phyloP scores from a whole-genome alignment of 2,888 invertebrate species.

The Griposia aprilina region DNA sequence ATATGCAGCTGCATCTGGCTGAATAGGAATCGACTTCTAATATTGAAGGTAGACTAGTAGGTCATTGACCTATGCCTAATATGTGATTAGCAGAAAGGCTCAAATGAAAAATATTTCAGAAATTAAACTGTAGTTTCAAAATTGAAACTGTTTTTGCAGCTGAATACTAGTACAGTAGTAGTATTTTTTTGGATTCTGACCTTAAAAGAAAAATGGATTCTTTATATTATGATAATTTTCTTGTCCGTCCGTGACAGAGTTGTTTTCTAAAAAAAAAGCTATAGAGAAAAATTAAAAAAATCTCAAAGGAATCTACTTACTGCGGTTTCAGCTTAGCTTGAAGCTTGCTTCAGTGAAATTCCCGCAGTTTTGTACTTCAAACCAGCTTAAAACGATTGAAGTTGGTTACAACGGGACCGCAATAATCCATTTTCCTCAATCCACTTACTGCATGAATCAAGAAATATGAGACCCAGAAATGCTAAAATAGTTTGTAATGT shows the following conservation, averaged over 20 bases:
- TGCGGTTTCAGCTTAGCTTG: background rate
- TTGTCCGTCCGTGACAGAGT: too few species aligned
- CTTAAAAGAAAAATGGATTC: too few species aligned
- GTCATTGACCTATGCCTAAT: background rate
- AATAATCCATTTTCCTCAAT: conserved; percentile 43
- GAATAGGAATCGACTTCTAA: background rate
- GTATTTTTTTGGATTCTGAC: too few species aligned
- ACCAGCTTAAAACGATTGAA: conserved; percentile 6
- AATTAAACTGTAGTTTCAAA: background rate
- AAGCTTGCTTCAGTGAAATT: conserved; percentile 1
- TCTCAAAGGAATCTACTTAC: background rate
- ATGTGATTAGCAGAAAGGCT: background rate
- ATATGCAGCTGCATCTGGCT: too few species aligned
- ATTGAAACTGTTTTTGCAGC: background rate
- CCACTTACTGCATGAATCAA: conserved; percentile 2
- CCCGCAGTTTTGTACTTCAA: background rate
- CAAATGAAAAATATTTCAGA: background rate
- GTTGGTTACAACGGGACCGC: background rate
- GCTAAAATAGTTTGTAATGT: background rate
- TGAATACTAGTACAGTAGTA: too few species aligned
- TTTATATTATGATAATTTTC: too few species aligned
- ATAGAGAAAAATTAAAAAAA: background rate
- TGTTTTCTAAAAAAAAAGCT: background rate
- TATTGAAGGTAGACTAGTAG: background rate
- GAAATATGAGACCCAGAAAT: conserved; percentile 9